Evolutionary conservation across 2,797 vertebrate genomes (phyloP), one percentile per base, ranked within the genome.

Genomic region (Cossypha dichroa): DNA sequence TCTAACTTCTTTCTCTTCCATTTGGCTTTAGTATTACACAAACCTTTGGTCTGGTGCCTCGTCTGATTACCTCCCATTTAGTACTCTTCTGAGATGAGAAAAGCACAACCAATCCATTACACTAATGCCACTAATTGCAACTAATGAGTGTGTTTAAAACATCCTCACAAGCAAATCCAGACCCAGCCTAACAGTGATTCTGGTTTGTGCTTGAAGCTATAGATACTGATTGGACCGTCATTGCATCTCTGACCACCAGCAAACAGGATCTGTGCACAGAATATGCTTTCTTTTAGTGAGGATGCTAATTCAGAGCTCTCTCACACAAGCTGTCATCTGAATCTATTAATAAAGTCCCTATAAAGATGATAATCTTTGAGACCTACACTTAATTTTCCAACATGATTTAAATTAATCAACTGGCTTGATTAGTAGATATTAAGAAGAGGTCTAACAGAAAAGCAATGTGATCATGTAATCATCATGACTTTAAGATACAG

Each of bases 341-440:
- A 75, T 81, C 77, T 76, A 68, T 86, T 88, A 81, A 63, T 84
- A n/a, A 74, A 86, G 29, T 75, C 54, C 34, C 41, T 68, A 4
- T 67, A 54, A 89, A 54, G n/a, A 29, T 60, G 40, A 46, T 92
- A 4, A 75, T 81, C 69, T 72, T 56, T 34, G 36, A 78, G 77
- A 88, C 8, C 33, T 77, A 16, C 3, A 5, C 77, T 75, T 80
- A 23, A 0, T 83, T 88, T 95, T 86, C 33, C 78, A 72, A 17
- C n/a, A 84, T 88, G 72, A 69, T 76, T 85, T 68, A 88, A 85
- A 77, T 85, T 59, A 90, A 85, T 90, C 46, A 83, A 46, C 34
- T 88, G 59, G 59, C 66, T 80, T 90, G 73, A 93, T 93, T 77
- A 74, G 43, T 63, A 38, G 54, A 48, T 67, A 17, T 67, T 59